Conservation (phyloP, 2,113 vertebrate genomes). For the Oreotrochilus melanogaster region DNA sequence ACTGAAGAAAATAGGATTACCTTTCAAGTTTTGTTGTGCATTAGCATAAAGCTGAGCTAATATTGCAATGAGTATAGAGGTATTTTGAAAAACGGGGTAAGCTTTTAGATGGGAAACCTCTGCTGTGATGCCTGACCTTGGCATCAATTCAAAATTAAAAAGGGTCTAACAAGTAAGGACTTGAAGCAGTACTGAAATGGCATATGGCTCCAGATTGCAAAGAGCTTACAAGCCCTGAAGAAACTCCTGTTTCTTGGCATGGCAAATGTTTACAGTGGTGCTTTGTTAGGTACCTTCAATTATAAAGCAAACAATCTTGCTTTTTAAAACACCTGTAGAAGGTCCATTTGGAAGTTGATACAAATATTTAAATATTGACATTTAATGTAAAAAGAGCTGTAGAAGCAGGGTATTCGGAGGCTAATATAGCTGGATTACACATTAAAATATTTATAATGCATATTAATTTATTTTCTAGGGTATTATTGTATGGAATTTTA, state of each 20-base stretch:
- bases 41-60: neutral
- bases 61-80: neutral
- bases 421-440: neutral
- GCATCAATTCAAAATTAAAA: constrained; percentile 40
- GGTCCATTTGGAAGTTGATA: neutral
- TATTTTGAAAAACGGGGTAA: neutral
- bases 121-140: constrained; percentile 48
- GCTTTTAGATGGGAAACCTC: neutral
- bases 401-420: neutral
- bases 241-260: constrained; percentile 35
- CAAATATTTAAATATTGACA: neutral
- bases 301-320: neutral
- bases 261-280: constrained; percentile 59
- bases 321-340: constrained; percentile 36
- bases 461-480: neutral
- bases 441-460: neutral
- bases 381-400: neutral
- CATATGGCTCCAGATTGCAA: constrained; percentile 67
- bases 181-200: constrained; percentile 31
- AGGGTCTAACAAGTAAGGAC: constrained; percentile 35
- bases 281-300: constrained; percentile 52
- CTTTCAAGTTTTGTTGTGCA: neutral
- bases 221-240: constrained; percentile 48
- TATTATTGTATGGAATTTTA: neutral
- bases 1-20: neutral